Conservation (phyloP, 2,113 vertebrate genomes). For the Aythya baeri region DNA sequence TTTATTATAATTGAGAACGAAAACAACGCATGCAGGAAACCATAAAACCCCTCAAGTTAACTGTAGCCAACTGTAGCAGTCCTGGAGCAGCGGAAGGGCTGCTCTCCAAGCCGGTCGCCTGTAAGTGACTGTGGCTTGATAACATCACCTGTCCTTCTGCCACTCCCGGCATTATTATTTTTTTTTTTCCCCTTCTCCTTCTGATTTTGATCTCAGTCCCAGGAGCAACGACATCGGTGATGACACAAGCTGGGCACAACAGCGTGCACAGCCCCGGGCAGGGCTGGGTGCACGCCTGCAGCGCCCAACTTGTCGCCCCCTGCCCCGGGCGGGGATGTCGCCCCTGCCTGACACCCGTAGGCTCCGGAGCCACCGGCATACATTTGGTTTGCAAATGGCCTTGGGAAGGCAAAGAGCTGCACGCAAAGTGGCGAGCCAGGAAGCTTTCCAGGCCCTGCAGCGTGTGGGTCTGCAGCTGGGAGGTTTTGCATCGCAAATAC, state of each 20-base stretch:
- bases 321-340: background rate
- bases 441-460: background rate
- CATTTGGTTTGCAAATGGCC: background rate
- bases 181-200: background rate
- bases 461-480: background rate
- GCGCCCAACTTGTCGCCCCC: accelerated
- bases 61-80: constrained; percentile 69
- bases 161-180: background rate
- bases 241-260: background rate
- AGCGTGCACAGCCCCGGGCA: accelerated
- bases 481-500: constrained; percentile 7
- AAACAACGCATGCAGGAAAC: constrained; percentile 77
- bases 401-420: background rate
- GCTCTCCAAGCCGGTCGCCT: background rate
- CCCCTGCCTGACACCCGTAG: too few relatives aligned
- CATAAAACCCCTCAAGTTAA: constrained; percentile 77
- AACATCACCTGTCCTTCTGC: background rate
- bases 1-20: constrained; percentile 42
- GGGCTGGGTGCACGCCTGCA: background rate
- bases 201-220: background rate
- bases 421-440: background rate
- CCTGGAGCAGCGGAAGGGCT: background rate
- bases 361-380: too few relatives aligned
- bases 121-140: background rate
- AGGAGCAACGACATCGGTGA: background rate